A percentile compares a stretch with the other conserved stretches of the same genome.
Conservation (phyloP, 2,888 invertebrate genomes). For the Agriopis marginaria region DNA sequence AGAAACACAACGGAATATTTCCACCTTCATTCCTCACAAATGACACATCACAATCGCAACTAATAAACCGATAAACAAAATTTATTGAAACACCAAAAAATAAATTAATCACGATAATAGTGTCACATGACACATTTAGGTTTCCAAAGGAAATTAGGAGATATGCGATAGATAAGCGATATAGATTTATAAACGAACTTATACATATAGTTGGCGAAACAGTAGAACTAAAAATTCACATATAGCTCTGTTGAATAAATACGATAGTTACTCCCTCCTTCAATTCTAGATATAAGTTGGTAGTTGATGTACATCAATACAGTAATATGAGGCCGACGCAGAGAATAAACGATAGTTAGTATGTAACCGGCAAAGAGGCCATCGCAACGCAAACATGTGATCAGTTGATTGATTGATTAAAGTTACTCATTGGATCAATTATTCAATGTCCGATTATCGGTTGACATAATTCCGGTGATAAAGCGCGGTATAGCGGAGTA, state of each 20-base stretch:
- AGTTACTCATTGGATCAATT: slow-evolving; percentile 72
- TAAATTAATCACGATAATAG: slow-evolving; percentile 57
- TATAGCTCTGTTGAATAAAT: neutral
- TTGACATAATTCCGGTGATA: slow-evolving; percentile 40
- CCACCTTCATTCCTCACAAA: neutral
- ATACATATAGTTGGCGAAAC: neutral
- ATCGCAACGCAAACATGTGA: slow-evolving; percentile 68
- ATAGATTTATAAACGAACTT: slow-evolving; percentile 3
- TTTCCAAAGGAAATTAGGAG: slow-evolving; percentile 55
- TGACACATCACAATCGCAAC: slow-evolving; percentile 1
- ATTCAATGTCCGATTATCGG: slow-evolving; percentile 63
- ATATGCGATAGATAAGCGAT: slow-evolving; percentile 53
- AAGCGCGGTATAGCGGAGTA: slow-evolving; percentile 10
- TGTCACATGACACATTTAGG: slow-evolving; percentile 49
- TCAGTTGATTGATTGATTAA: slow-evolving; percentile 77
- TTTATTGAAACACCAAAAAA: slow-evolving; percentile 47
- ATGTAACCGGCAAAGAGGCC: slow-evolving; percentile 53
- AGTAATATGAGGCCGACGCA: slow-evolving; percentile 43
- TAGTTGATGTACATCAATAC: slow-evolving; percentile 2
- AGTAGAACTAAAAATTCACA: neutral
- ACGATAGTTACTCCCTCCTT: neutral
- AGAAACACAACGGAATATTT: slow-evolving; percentile 8
- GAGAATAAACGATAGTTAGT: slow-evolving; percentile 59
- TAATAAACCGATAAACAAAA: slow-evolving; percentile 41
- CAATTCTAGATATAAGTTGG: neutral